Base-by-base conservation (phyloP, 2,113 vertebrate species). In the Pygathrix nemaeus region DNA sequence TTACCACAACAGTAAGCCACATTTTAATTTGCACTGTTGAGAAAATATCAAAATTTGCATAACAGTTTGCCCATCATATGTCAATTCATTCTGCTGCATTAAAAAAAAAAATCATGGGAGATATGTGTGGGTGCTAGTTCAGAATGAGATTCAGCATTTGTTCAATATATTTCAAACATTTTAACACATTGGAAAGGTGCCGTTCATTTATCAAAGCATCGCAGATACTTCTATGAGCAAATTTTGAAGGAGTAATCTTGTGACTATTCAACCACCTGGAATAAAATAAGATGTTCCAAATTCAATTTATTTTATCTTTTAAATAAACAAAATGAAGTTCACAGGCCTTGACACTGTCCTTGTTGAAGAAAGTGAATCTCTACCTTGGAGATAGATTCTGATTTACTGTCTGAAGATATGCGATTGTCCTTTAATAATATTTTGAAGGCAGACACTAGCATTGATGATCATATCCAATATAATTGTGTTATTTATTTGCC, bases 21-120 rank as follows among this genome's bases (percentile, higher is more conserved):
- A 93, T 95, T 95, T 81, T 55, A 91, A 76, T 92, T 92, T 97
- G 79, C 90, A 93, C 93, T 70, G 1, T 55, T 66, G n/a, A 96
- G 92, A 86, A 97, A 98, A 97, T 97, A 97, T 76, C 96, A 98
- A 97, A 97, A 94, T 96, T 98, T 97, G 55, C 7, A 13, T 93
- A 93, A 75, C 79, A 86, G 35, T 50, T 78, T 66, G 12, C 14
- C 21, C 21, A 80, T 70, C 96, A 72, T 66, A 93, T 96, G 94
- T 78, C 68, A 96, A 32, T 35, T 90, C 8, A 45, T 85, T 92
- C 11, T 97, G 14, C 4, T 80, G 0, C 32, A 6, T 5, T 97
- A 14, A 1, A 35, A 64, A 68, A 68, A 78, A 64, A 76, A 93
- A 82, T 43, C 27, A 61, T 66, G 61, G 25, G 57, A 86, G 75